Conservation (phyloP, 2,888 invertebrate genomes). For the Cataglyphis livida region DNA sequence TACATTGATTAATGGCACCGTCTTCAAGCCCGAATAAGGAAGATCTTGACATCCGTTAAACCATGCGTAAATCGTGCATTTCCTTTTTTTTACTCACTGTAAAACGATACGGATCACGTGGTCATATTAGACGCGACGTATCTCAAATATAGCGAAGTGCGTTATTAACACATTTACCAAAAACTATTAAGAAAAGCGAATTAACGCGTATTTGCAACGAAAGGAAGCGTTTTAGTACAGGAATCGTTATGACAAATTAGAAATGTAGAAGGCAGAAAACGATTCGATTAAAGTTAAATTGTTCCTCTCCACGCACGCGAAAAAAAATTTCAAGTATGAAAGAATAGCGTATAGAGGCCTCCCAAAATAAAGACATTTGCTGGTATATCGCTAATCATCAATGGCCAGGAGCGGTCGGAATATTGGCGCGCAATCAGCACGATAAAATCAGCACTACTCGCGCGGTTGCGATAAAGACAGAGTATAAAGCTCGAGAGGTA, state of each 20-base stretch:
- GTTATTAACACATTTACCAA: slow-evolving; percentile 21
- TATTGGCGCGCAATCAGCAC: slow-evolving; percentile 51
- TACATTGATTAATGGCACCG: slow-evolving; percentile 72
- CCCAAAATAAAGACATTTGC: slow-evolving; percentile 36
- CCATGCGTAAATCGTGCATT: slow-evolving; percentile 53
- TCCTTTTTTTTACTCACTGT: slow-evolving; percentile 6
- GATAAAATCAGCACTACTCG: slow-evolving; percentile 49
- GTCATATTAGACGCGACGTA: slow-evolving; percentile 28
- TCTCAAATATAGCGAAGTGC: neutral
- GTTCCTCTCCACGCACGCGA: neutral
- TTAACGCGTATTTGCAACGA: neutral
- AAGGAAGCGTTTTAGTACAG: neutral
- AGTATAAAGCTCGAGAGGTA: slow-evolving; percentile 53
- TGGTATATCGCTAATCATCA: slow-evolving; percentile 49
- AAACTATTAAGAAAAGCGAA: neutral
- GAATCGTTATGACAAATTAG: neutral
- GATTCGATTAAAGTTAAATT: neutral
- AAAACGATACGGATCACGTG: slow-evolving; percentile 54
- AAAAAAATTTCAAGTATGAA: neutral
- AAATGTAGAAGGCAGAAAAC: neutral
- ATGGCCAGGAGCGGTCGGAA: slow-evolving; percentile 56
- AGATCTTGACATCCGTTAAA: slow-evolving; percentile 59
- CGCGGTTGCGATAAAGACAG: slow-evolving; percentile 23
- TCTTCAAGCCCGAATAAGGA: slow-evolving; percentile 60
- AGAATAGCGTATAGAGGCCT: neutral